Evolutionary conservation across 2,888 invertebrate genomes (phyloP).

Genomic region (Drosophila maculinotata): DNA sequence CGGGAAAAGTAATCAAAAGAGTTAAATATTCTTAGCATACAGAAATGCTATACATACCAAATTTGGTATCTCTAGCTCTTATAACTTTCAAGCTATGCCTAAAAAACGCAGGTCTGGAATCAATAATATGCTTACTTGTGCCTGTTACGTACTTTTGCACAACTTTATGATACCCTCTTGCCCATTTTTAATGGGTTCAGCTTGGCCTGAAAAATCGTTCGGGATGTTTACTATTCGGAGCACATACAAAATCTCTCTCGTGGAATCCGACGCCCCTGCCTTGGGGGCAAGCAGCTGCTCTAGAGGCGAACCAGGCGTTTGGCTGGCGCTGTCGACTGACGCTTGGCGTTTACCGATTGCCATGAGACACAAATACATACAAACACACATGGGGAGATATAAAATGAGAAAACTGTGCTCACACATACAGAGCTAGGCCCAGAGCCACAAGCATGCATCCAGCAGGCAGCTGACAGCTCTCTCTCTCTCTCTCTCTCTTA

Average conservation of each 20-base stretch:
- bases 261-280: slow-evolving; percentile 49
- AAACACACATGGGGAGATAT: neutral
- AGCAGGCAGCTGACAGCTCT: slow-evolving; percentile 50
- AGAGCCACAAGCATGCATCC: slow-evolving; percentile 16
- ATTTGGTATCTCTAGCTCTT: too few species aligned
- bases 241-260: slow-evolving; percentile 44
- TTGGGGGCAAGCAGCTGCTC: slow-evolving; percentile 29
- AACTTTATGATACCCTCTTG: too few species aligned
- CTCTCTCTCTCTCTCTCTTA: slow-evolving; percentile 24
- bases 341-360: slow-evolving; percentile 40
- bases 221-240: slow-evolving; percentile 46
- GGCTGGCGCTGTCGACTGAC: slow-evolving; percentile 50
- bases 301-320: slow-evolving; percentile 35
- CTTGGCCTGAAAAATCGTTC: slow-evolving; percentile 50
- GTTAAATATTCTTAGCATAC: too few species aligned
- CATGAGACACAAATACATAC: slow-evolving; percentile 22
- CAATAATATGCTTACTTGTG: too few species aligned
- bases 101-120: too few species aligned
- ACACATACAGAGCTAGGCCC: slow-evolving; percentile 1
- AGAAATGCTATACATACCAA: too few species aligned
- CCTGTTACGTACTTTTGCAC: too few species aligned
- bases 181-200: too few species aligned
- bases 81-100: too few species aligned
- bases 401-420: slow-evolving; percentile 4
- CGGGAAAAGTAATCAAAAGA: too few species aligned